Conservation (phyloP, 2,888 invertebrate species). For the Ariolimax columbianus region DNA sequence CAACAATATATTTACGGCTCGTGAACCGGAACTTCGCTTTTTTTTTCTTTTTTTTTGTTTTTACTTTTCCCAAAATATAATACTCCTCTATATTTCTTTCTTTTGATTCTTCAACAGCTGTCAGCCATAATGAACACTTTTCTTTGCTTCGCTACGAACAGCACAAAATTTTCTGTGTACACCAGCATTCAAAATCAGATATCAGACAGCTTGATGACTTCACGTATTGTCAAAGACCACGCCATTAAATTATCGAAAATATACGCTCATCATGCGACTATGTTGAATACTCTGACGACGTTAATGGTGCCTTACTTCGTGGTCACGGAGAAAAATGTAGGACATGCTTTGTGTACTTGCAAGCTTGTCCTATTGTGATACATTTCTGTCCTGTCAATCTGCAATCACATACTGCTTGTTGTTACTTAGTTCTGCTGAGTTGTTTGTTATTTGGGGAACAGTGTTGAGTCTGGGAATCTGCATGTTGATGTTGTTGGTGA, state of each 20-base stretch:
- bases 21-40: too few species aligned
- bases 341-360: not conserved
- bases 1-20: too few species aligned
- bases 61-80: not conserved
- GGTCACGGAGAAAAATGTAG: constrained; percentile 21
- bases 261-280: not conserved
- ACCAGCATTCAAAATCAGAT: not conserved
- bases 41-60: not conserved
- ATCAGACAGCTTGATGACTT: not conserved
- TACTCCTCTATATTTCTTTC: too few species aligned
- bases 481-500: too few species aligned
- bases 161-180: not conserved
- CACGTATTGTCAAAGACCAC: not conserved
- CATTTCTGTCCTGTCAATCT: too few species aligned
- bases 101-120: not conserved
- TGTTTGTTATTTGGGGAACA: too few species aligned
- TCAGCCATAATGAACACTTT: constrained; percentile 16
- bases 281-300: not conserved
- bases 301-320: not conserved
- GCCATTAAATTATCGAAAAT: not conserved
- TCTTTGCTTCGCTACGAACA: not conserved
- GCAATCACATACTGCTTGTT: too few species aligned
- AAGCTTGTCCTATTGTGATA: not conserved
- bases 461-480: too few species aligned
- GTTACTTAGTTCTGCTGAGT: too few species aligned